Evolutionary conservation across 2,797 vertebrate species (phyloP), one percentile per base, ranked within the genome.

Genomic region (Rhinophrynus dorsalis): DNA sequence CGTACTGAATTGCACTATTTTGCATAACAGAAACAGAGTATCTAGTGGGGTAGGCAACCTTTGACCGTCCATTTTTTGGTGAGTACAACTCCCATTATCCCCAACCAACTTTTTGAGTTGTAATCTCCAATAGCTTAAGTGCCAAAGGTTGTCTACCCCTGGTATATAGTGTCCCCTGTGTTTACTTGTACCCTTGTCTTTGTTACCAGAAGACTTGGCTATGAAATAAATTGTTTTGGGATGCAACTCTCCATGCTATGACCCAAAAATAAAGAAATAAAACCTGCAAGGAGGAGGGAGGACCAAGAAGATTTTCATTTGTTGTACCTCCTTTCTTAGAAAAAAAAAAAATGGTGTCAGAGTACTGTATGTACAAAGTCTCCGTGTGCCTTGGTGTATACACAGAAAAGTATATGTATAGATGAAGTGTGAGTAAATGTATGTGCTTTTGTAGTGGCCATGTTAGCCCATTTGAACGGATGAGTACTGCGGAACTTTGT

Each of bases 1-100:
- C 81, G 70, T 68, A 69, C 62, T 78, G 78, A 78, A 76, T 77
- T 79, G 66, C 70, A 81, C 66, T 80, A 80, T 79, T 73, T 37
- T 77, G 26, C 35, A 54, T 69, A 71, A 68, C 57, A 78, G 21
- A 52, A 77, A 82, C 77, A 82, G 80, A 24, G 75, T 75, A n/a
- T n/a, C n/a, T n/a, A n/a, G n/a, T n/a, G n/a, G n/a, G n/a, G n/a
- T n/a, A n/a, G n/a, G n/a, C n/a, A n/a, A n/a, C n/a, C n/a, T n/a
- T n/a, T n/a, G n/a, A n/a, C n/a, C n/a, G n/a, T n/a, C n/a, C n/a
- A n/a, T n/a, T n/a, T n/a, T n/a, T n/a, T n/a, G n/a, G n/a, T n/a
- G n/a, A n/a, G n/a, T n/a, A n/a, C n/a, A n/a, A n/a, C n/a, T n/a
- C n/a, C n/a, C n/a, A n/a, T n/a, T n/a, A n/a, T n/a, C n/a, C n/a